phyloP scores from a whole-genome alignment of 2,113 vertebrate species.

The Poeciliopsis retropinna region DNA sequence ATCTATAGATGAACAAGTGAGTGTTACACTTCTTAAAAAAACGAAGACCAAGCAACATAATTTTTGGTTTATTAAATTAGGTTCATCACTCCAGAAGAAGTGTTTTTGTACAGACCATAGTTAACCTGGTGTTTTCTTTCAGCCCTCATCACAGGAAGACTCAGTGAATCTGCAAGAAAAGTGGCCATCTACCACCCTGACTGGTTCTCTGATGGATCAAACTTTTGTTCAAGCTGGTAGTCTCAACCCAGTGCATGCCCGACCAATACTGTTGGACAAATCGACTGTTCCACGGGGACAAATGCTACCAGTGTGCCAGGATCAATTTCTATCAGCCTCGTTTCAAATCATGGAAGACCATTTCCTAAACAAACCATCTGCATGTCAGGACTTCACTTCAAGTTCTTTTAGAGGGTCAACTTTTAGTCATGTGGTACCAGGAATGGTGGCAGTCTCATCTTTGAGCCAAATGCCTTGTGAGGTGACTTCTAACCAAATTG shows the following conservation, averaged over 20 bases:
- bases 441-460: not conserved
- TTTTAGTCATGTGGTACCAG: not conserved
- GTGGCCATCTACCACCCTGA: constrained; percentile 5
- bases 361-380: constrained; percentile 21
- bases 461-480: constrained; percentile 6
- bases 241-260: constrained; percentile 12
- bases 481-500: not conserved
- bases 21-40: not conserved
- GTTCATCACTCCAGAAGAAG: not conserved
- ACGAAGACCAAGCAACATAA: not conserved
- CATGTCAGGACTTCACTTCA: constrained; percentile 6
- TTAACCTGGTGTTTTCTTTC: constrained; percentile 9
- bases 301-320: constrained; percentile 44
- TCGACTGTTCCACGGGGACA: constrained; percentile 45
- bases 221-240: not conserved
- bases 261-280: constrained; percentile 39
- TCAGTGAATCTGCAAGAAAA: constrained; percentile 2
- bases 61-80: not conserved
- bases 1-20: too few relatives aligned
- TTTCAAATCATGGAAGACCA: constrained; percentile 44
- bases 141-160: not conserved
- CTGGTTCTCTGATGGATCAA: constrained; percentile 11
- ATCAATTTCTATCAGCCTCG: constrained; percentile 32
- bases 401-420: not conserved
- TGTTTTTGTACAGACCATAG: not conserved